Evolutionary conservation across 2,797 vertebrate genomes (phyloP), one percentile per base, ranked within the genome.

Genomic region (Leptatherina wallacei): DNA sequence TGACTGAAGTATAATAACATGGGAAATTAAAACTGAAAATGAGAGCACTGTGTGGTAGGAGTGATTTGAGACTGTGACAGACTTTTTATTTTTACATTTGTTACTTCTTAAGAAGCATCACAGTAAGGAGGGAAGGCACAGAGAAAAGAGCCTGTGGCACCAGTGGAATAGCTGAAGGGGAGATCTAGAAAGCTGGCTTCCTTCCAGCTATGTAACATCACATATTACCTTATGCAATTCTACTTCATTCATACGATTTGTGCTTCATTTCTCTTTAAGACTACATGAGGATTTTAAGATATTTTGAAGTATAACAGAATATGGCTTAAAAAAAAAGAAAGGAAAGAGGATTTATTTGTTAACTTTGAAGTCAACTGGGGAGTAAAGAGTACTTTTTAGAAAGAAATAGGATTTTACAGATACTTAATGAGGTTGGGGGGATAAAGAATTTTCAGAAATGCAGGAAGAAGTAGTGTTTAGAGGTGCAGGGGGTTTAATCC

Each of bases 21-120:
- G 36, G 61, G 22, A 74, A 77, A 78, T 84, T 73, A 85, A 64
- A 47, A 75, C 22, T 57, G 61, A 77, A 82, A 85, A 81, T 68
- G 55, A 84, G 70, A 66, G 35, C 52, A 64, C 32, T 67, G 27
- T 18, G 2, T 63, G 56, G 75, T 60, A 69, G 71, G 81, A 65
- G 32, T 71, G 61, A 82, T 81, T 77, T 58, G 20, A 42, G 16
- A 51, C 30, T 1, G 27, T 75, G 12, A 55, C 38, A 36, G 66
- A 56, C 29, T 77, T 70, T 73, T 63, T 74, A 52, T 82, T 67
- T 78, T 61, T 33, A 81, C 65, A 64, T 61, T 56, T 27, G 35
- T 69, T 85, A 38, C 69, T 52, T 75, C 71, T 82, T 56, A 72
- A 71, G 71, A 69, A 44, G 75, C 67, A 65, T 86, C 70, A 67